Percentiles rank a stretch among this genome's conserved stretches.
phyloP scores from a whole-genome alignment of 92 coral and sea anemone species.

The Epizoanthus ramosus region DNA sequence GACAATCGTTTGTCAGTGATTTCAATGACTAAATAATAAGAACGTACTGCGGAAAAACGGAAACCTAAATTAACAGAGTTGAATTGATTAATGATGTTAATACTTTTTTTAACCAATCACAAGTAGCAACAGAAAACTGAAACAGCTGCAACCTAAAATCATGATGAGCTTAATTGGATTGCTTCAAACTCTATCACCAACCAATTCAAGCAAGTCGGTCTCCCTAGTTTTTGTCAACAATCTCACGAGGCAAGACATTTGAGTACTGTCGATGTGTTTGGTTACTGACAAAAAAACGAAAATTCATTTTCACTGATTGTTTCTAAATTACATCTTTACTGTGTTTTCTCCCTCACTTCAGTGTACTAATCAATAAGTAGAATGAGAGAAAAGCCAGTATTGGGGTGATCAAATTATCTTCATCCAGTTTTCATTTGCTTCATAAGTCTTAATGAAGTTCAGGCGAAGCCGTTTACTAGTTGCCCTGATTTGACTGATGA shows the following conservation, averaged over 20 bases:
- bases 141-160: slow-evolving; percentile 9
- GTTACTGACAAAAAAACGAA: slow-evolving; percentile 12
- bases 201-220: slow-evolving; percentile 16
- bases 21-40: slow-evolving; percentile 2
- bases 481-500: not conserved
- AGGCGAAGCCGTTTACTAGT: not conserved
- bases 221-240: slow-evolving; percentile 1
- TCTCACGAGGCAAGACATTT: slow-evolving; percentile 2
- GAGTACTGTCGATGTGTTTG: slow-evolving; percentile 16
- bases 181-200: slow-evolving; percentile 19
- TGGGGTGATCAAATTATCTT: not conserved
- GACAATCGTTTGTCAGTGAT: slow-evolving; percentile 9
- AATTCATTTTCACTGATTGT: not conserved
- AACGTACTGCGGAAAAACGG: slow-evolving; percentile 30
- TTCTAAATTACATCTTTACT: not conserved
- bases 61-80: slow-evolving; percentile 5
- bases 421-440: not conserved
- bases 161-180: slow-evolving; percentile 25
- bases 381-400: not conserved
- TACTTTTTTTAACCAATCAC: slow-evolving; percentile 27
- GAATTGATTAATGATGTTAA: slow-evolving; percentile 2
- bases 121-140: not conserved
- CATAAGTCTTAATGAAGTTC: slow-evolving; percentile 3
- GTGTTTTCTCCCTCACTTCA: not conserved
- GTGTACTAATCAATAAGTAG: not conserved